Percentiles rank a stretch among this genome's conserved stretches.
phyloP scores from a whole-genome alignment of 2,113 vertebrate species.

The Glaucidium brasilianum region DNA sequence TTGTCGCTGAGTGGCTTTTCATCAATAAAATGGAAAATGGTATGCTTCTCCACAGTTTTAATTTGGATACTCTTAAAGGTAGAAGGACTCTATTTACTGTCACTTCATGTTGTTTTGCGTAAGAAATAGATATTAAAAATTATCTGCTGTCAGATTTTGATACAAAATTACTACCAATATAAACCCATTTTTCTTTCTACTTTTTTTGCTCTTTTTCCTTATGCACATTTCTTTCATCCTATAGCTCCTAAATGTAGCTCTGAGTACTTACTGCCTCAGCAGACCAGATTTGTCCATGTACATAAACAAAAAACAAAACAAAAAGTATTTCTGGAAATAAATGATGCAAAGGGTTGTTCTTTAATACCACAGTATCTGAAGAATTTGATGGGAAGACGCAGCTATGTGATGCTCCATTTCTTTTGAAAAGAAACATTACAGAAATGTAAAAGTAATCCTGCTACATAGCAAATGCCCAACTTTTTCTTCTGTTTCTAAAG shows the following conservation, averaged over 20 bases:
- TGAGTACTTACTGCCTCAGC: neutral
- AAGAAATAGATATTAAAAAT: neutral
- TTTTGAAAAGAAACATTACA: neutral
- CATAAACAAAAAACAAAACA: too few relatives aligned
- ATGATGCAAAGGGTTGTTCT: neutral
- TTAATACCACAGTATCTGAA: neutral
- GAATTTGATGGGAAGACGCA: neutral
- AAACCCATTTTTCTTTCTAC: neutral
- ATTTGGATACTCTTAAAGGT: neutral
- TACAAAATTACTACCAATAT: neutral
- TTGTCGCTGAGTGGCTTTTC: neutral
- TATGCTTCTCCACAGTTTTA: neutral
- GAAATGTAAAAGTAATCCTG: neutral
- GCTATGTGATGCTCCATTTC: neutral
- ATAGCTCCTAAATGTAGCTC: neutral
- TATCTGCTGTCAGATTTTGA: neutral
- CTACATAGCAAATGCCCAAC: neutral
- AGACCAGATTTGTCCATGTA: neutral
- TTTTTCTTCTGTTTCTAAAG: neutral
- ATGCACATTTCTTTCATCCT: neutral
- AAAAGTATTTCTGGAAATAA: neutral
- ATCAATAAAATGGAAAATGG: neutral
- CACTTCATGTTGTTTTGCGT: neutral
- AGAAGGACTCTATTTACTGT: neutral
- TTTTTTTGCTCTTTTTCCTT: neutral